Evolutionary conservation across 2,888 invertebrate species (phyloP).

Genomic region (Leucoma salicis): DNA sequence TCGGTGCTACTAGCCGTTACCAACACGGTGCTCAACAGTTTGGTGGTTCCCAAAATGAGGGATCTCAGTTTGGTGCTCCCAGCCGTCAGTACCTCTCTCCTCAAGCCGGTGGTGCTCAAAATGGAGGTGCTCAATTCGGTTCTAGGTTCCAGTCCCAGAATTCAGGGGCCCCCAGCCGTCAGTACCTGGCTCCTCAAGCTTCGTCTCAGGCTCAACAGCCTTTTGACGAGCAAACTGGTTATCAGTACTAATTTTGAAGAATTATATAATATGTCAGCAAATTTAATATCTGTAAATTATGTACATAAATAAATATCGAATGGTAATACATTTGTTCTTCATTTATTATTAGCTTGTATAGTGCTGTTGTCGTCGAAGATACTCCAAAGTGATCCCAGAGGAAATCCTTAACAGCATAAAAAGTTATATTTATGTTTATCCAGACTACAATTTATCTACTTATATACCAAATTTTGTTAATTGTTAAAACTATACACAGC

Average conservation of each 20-base stretch:
- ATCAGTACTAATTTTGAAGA: conserved; percentile 52
- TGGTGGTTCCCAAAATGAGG: background rate
- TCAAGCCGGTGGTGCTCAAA: conserved; percentile 21
- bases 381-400: too few species aligned
- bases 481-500: too few species aligned
- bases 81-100: conserved; percentile 52
- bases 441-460: too few species aligned
- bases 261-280: background rate
- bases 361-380: too few species aligned
- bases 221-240: conserved; percentile 69
- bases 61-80: conserved; percentile 2
- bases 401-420: too few species aligned
- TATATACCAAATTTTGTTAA: too few species aligned
- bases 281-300: conserved; percentile 32
- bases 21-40: conserved; percentile 30
- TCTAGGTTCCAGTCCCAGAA: conserved; percentile 23
- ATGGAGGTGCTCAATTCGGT: background rate
- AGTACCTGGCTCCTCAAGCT: conserved; percentile 60
- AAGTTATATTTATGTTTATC: too few species aligned
- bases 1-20: background rate
- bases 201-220: conserved; percentile 60
- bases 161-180: conserved; percentile 34
- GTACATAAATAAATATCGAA: conserved; percentile 34
- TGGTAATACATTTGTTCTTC: conserved; percentile 10
- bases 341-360: too few species aligned